phyloP scores from a whole-genome alignment of 2,797 vertebrate genomes.

The Bucorvus abyssinicus region DNA sequence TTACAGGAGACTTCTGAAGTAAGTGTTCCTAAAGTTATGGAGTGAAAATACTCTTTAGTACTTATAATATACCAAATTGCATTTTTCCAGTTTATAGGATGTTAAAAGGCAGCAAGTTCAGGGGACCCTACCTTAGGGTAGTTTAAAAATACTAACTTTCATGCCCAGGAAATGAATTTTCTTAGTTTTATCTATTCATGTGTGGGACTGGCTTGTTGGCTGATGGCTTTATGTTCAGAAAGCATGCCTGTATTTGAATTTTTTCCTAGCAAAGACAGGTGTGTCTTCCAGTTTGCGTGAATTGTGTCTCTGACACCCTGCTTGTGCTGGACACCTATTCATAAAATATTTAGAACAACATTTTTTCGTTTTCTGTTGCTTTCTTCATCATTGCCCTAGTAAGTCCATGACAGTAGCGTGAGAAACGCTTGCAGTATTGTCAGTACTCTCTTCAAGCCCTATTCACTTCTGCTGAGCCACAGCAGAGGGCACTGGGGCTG shows the following conservation, averaged over 20 bases:
- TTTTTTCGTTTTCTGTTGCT: not conserved
- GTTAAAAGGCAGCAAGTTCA: not conserved
- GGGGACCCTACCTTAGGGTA: accelerated
- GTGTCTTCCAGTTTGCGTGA: no score
- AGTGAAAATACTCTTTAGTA: not conserved
- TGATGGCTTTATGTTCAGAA: not conserved
- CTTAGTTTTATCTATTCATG: not conserved
- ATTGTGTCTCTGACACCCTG: not conserved
- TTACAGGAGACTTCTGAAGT: not conserved
- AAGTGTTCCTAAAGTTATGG: not conserved
- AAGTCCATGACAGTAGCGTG: not conserved
- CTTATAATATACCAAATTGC: not conserved
- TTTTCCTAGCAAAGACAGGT: not conserved
- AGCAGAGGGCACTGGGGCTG: not conserved
- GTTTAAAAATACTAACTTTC: not conserved
- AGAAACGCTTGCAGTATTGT: not conserved
- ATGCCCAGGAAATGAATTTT: not conserved
- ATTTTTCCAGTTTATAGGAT: not conserved
- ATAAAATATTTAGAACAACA: not conserved
- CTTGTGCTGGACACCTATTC: not conserved
- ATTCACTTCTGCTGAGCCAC: not conserved
- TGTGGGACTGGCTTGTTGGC: not conserved
- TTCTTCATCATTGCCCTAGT: not conserved
- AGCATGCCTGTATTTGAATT: not conserved
- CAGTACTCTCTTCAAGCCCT: not conserved